A percentile compares a stretch with the other conserved stretches of the same genome.
Conservation (phyloP, 1,140 invertebrate species). For the Tetranychus urticae region DNA sequence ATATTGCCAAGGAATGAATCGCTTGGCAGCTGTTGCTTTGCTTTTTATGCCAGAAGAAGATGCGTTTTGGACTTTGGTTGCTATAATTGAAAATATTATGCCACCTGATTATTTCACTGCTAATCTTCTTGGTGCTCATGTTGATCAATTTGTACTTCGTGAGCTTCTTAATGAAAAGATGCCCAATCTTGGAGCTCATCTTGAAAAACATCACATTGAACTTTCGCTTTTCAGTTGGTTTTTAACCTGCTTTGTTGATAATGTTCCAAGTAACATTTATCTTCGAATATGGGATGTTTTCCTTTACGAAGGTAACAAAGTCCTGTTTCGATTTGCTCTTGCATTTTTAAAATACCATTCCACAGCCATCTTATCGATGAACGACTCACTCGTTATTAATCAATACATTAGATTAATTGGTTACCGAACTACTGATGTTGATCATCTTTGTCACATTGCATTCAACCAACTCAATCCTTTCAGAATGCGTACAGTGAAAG, state of each 20-base stretch:
- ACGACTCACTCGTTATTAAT: slow-evolving; percentile 20
- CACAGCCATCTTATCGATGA: slow-evolving; percentile 23
- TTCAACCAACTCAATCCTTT: slow-evolving; percentile 28
- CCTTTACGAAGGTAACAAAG: slow-evolving; percentile 32
- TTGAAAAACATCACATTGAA: slow-evolving; percentile 26
- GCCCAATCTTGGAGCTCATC: slow-evolving; percentile 24
- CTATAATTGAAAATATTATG: slow-evolving; percentile 29
- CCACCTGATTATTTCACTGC: slow-evolving; percentile 28
- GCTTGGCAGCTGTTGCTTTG: slow-evolving; percentile 29
- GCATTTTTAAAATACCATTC: slow-evolving; percentile 29
- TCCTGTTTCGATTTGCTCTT: slow-evolving; percentile 30
- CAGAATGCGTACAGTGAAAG: slow-evolving; percentile 20
- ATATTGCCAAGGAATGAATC: slow-evolving; percentile 32
- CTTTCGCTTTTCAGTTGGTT: slow-evolving; percentile 32
- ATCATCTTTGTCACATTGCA: slow-evolving; percentile 21
- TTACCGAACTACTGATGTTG: slow-evolving; percentile 21
- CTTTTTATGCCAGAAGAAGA: slow-evolving; percentile 32
- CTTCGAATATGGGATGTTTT: slow-evolving; percentile 33
- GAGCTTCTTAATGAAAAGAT: slow-evolving; percentile 30
- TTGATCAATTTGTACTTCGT: slow-evolving; percentile 27
- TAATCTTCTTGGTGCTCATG: slow-evolving; percentile 27
- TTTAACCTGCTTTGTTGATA: slow-evolving; percentile 32
- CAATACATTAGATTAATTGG: slow-evolving; percentile 22
- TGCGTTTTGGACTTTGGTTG: slow-evolving; percentile 32
- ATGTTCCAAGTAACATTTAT: slow-evolving; percentile 26